phyloP scores from a whole-genome alignment of 2,888 invertebrate genomes.

The Tetragnatha montana region DNA sequence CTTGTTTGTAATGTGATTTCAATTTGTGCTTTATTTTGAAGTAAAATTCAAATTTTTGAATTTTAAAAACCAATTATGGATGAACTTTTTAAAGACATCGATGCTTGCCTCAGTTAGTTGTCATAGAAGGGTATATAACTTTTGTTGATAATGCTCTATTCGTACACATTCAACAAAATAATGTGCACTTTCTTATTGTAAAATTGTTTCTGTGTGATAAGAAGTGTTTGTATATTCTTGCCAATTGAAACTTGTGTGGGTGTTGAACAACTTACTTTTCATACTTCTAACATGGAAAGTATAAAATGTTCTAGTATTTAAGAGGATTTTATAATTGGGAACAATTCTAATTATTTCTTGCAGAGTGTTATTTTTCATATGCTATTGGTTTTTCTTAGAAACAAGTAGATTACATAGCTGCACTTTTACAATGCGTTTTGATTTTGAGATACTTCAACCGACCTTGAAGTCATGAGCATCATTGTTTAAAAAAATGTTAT shows the following conservation, averaged over 20 bases:
- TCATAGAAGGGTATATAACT: background rate
- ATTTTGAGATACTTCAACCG: too few relatives aligned
- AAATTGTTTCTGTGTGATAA: constrained; percentile 51
- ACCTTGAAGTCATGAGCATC: too few relatives aligned
- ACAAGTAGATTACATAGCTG: background rate
- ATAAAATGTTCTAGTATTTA: background rate
- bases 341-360: background rate
- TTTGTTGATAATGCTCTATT: background rate
- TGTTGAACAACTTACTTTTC: constrained; percentile 1
- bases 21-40: background rate
- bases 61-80: background rate
- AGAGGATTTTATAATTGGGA: background rate
- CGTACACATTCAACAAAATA: constrained; percentile 10
- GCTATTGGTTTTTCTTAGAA: background rate
- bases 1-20: constrained; percentile 6
- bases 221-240: constrained; percentile 35
- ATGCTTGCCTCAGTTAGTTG: background rate
- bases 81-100: constrained; percentile 2
- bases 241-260: constrained; percentile 22
- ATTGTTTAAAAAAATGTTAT: background rate
- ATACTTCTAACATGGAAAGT: background rate
- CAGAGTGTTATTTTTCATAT: background rate
- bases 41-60: background rate
- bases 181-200: constrained; percentile 47
- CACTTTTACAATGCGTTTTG: background rate